Evolutionary conservation across 2,888 invertebrate species (phyloP).

Genomic region (Eupithecia dodoneata): DNA sequence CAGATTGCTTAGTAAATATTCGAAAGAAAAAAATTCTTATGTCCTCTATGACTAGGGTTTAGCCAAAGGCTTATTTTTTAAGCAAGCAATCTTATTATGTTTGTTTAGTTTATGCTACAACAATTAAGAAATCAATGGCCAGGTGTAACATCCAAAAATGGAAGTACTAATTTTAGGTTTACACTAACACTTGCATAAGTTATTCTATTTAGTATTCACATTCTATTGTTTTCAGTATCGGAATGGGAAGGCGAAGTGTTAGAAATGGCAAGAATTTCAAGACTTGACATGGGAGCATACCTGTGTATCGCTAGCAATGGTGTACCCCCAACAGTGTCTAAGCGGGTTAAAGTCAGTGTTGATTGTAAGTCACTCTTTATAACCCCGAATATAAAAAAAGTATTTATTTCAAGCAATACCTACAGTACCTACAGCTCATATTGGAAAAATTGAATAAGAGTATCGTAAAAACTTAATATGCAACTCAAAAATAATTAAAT

Average conservation of each 20-base stretch:
- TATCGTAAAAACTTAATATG: no score
- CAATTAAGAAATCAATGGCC: neutral
- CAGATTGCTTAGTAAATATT: no score
- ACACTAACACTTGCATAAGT: neutral
- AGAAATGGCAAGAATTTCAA: slow-evolving; percentile 92
- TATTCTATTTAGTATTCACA: neutral
- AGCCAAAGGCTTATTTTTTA: neutral
- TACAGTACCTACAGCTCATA: no score
- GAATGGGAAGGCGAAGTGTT: slow-evolving; percentile 94
- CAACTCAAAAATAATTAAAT: no score
- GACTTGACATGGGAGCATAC: slow-evolving; percentile 96
- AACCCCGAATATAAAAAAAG: neutral
- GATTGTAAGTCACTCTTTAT: slow-evolving; percentile 89
- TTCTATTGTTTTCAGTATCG: slow-evolving; percentile 82
- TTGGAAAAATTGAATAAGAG: no score
- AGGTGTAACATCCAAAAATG: neutral
- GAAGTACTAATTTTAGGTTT: neutral
- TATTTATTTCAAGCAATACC: no score
- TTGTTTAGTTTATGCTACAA: neutral
- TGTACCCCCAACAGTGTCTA: slow-evolving; percentile 95
- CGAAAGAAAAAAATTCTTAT: no score
- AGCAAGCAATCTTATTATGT: neutral
- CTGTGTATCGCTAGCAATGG: slow-evolving; percentile 96
- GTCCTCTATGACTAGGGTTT: neutral
- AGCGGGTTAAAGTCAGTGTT: slow-evolving; percentile 96